Evolutionary conservation across 2,113 vertebrate species (phyloP).

Genomic region (Antigone vipio): DNA sequence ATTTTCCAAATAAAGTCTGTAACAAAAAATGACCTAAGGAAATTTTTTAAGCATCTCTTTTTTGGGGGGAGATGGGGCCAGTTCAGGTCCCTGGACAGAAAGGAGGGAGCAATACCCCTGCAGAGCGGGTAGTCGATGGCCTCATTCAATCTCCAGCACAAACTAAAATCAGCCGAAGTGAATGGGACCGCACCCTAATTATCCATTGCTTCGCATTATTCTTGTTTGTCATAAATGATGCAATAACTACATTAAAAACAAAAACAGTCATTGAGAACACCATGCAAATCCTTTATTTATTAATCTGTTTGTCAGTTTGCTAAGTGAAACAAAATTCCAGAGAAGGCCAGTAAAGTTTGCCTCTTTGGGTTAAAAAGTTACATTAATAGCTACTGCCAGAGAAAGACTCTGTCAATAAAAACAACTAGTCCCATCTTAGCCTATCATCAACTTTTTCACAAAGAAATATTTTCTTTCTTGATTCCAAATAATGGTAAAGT

Average conservation of each 20-base stretch:
- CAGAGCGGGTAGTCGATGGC: fast-evolving
- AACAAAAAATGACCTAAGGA: neutral
- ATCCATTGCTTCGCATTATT: neutral
- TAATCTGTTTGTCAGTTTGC: neutral
- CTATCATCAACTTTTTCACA: neutral
- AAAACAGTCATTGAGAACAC: neutral
- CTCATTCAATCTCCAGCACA: neutral
- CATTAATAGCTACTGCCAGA: neutral
- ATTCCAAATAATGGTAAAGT: neutral
- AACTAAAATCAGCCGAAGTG: neutral
- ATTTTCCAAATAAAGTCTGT: neutral
- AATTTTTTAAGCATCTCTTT: too few relatives aligned
- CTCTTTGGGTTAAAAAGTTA: neutral
- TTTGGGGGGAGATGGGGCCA: neutral
- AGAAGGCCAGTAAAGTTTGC: neutral
- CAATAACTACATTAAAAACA: neutral
- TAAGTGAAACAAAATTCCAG: neutral
- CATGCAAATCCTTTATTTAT: neutral
- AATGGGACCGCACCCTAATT: neutral
- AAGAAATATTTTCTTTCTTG: neutral
- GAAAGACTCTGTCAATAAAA: neutral
- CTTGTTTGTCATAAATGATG: neutral
- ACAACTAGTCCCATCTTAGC: neutral
- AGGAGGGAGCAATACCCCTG: neutral
- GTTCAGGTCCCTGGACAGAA: neutral